Evolutionary conservation across 2,113 vertebrate genomes (phyloP), one percentile per base, ranked within the genome.

Genomic region (Istiophorus platypterus): DNA sequence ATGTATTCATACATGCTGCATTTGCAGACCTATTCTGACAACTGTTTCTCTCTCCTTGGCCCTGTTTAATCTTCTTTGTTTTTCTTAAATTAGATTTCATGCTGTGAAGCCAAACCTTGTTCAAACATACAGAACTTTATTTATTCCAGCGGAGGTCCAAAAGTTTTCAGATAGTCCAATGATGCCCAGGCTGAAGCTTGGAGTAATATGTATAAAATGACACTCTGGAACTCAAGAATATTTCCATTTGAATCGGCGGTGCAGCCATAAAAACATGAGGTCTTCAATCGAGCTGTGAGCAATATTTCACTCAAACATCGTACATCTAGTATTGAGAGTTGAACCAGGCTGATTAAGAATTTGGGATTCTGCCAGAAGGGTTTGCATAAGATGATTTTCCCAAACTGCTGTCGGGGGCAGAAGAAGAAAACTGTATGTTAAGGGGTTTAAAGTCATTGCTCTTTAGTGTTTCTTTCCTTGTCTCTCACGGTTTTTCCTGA

Each of bases 401-500:
- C 6, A 52, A 13, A 17, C 42, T 74, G 15, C 26, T 27, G 27
- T 6, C 7, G 9, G n/a, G 29, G 27, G 20, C 1, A 18, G 11
- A n/a, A 10, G 2, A 11, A 29, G 3, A 8, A 41, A 70, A 58
- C 56, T 58, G 24, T 10, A 1, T 42, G 1, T 15, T 20, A 49
- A 26, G 11, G 15, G 27, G 7, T 37, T 65, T 52, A 49, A 49
- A 51, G 27, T 51, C 27, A 54, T 7, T 77, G 13, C 31, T 57
- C 29, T 47, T 58, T 9, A 47, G 22, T 20, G 20, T 59, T n/a
- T 68, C 1, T 52, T 10, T 58, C 39, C 58, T 58, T 54, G 24
- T 65, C 56, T 63, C 39, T 24, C 56, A 47, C 17, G 26, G 13
- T 62, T 64, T 76, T 39, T 84, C 76, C 63, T n/a, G 47, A 70